These are phyloP conservation scores for Parasteatoda tepidariorum DNA, from an alignment of 1,140 invertebrate genomes.

Conservation along the genomic window DNA sequence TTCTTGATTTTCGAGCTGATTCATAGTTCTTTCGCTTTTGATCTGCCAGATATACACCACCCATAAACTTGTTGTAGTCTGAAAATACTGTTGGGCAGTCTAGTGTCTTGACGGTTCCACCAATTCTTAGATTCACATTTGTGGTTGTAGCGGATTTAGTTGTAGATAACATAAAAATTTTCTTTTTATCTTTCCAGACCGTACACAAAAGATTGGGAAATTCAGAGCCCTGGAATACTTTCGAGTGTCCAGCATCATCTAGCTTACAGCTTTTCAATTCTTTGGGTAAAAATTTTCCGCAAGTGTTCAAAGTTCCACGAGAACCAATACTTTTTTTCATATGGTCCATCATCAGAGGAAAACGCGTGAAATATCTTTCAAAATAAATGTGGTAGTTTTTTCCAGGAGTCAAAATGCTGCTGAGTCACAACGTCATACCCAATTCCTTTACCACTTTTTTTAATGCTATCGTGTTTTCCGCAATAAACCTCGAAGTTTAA, in stretches of 20 bases:
- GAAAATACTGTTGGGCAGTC: too few species aligned
- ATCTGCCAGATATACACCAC: neutral
- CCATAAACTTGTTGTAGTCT: too few species aligned
- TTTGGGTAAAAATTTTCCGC: neutral
- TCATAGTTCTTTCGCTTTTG: neutral
- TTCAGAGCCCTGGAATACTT: neutral
- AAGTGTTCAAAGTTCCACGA: neutral
- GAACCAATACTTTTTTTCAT: neutral
- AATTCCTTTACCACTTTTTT: neutral
- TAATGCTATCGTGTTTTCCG: neutral
- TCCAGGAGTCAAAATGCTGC: too few species aligned
- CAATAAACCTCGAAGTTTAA: constrained; percentile 2
- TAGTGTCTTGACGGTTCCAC: neutral
- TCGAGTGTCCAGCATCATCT: too few species aligned
- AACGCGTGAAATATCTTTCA: neutral
- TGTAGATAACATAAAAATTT: neutral
- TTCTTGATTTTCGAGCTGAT: neutral
- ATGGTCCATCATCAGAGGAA: neutral
- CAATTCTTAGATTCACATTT: neutral
- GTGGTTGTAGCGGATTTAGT: neutral
- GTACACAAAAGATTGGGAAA: neutral
- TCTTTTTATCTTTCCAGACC: neutral
- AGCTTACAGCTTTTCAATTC: too few species aligned
- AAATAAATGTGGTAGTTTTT: neutral
- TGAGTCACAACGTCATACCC: neutral